Percentiles rank a stretch among this genome's conserved stretches.
Evolutionary conservation across 1,140 invertebrate species (phyloP).

Genomic region (Drosophila insularis): DNA sequence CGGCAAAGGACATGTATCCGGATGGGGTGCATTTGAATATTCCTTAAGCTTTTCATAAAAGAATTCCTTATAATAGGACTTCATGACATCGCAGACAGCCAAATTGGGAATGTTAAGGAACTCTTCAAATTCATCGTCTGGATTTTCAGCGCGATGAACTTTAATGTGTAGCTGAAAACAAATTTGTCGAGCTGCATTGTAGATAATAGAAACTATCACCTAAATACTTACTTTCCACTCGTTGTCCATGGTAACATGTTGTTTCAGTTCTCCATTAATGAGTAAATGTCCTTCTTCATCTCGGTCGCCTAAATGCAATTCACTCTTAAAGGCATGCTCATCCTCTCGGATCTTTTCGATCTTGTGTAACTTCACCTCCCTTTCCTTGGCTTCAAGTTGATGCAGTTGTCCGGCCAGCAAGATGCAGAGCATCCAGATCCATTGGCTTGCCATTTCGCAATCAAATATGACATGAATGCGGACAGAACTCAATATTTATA

Average conservation of each 20-base stretch:
- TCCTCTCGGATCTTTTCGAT: conserved; percentile 48
- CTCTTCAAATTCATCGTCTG: conserved; percentile 21
- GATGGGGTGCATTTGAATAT: conserved; percentile 59
- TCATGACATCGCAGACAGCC: conserved; percentile 52
- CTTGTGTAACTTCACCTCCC: conserved; percentile 30
- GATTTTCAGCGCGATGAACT: background rate
- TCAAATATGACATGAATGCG: background rate
- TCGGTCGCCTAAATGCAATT: conserved; percentile 30
- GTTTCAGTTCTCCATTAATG: conserved; percentile 49
- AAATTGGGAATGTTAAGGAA: conserved; percentile 15
- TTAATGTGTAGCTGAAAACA: conserved; percentile 39
- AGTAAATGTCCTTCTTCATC: conserved; percentile 21
- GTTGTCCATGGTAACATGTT: conserved; percentile 44
- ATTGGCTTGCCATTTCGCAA: conserved; percentile 31
- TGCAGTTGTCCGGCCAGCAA: conserved; percentile 22
- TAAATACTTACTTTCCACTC: conserved; percentile 53
- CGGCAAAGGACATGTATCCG: conserved; percentile 50
- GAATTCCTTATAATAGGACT: conserved; percentile 48
- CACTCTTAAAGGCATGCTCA: conserved; percentile 21
- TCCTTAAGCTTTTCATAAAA: conserved; percentile 58
- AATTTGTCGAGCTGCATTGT: background rate
- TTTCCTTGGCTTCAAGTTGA: conserved; percentile 8
- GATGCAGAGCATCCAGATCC: background rate
- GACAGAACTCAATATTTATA: conserved; percentile 16
- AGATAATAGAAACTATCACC: too few relatives aligned